phyloP scores from a whole-genome alignment of 2,888 invertebrate genomes.

The Drosophila nr. perissopoda region DNA sequence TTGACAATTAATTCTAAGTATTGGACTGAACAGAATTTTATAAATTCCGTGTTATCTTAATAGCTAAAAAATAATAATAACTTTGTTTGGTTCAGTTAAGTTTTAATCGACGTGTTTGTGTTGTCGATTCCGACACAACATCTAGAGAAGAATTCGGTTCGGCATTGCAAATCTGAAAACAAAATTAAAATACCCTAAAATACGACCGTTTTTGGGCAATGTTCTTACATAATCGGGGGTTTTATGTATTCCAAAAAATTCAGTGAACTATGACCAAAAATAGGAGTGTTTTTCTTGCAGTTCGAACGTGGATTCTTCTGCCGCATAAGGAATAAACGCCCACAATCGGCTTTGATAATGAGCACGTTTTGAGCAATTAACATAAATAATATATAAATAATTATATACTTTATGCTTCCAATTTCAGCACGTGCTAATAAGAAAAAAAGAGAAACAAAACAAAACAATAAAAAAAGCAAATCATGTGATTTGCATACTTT shows the following conservation, averaged over 20 bases:
- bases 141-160: not conserved
- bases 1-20: not conserved
- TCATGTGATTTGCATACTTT: not conserved
- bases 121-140: not conserved
- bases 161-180: not conserved
- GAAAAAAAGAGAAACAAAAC: not conserved
- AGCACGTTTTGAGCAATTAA: not conserved
- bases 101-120: not conserved
- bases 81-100: not conserved
- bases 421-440: not conserved
- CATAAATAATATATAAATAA: too few relatives aligned
- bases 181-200: not conserved
- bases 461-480: not conserved
- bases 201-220: not conserved
- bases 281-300: not conserved
- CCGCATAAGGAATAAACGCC: conserved; percentile 10
- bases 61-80: not conserved
- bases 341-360: not conserved
- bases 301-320: not conserved
- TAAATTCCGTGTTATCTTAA: not conserved
- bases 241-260: not conserved
- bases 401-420: too few relatives aligned
- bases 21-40: not conserved
- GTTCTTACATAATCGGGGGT: not conserved
- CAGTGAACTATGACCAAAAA: not conserved